Conservation (phyloP, 2,797 vertebrate genomes). For the Lepidocolaptes lacrymiger region DNA sequence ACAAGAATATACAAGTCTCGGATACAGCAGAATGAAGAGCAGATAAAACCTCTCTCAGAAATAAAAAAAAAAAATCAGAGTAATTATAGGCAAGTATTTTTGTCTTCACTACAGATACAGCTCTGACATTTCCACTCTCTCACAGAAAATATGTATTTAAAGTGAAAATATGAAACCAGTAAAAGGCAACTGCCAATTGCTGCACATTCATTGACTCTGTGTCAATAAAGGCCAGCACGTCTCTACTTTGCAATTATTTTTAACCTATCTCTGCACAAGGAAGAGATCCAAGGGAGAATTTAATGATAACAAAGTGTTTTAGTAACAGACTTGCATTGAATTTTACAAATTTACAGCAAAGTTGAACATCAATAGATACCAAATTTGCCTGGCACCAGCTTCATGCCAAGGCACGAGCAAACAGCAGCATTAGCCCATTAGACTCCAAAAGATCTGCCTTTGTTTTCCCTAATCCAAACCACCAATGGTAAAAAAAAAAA, state of each 20-base stretch:
- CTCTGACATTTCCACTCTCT: constrained; percentile 16
- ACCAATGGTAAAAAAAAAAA: neutral
- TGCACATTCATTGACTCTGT: neutral
- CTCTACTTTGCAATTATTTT: neutral
- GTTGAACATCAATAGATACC: neutral
- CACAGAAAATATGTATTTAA: neutral
- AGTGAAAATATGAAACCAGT: neutral
- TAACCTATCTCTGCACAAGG: neutral
- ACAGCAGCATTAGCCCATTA: neutral
- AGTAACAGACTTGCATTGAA: neutral
- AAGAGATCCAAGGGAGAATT: neutral
- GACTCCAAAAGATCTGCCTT: neutral
- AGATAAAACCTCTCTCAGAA: neutral
- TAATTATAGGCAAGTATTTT: constrained; percentile 31
- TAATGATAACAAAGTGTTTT: neutral
- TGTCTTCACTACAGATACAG: constrained; percentile 20
- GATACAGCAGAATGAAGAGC: neutral
- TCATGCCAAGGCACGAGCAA: neutral
- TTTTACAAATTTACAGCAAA: neutral
- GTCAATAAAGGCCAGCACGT: neutral
- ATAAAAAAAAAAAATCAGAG: neutral
- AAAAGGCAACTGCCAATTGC: constrained; percentile 2
- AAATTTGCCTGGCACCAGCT: neutral
- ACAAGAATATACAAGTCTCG: neutral
- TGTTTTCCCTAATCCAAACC: neutral